Base-by-base conservation (phyloP, 2,888 invertebrate species). In the Chydorus sphaericus region DNA sequence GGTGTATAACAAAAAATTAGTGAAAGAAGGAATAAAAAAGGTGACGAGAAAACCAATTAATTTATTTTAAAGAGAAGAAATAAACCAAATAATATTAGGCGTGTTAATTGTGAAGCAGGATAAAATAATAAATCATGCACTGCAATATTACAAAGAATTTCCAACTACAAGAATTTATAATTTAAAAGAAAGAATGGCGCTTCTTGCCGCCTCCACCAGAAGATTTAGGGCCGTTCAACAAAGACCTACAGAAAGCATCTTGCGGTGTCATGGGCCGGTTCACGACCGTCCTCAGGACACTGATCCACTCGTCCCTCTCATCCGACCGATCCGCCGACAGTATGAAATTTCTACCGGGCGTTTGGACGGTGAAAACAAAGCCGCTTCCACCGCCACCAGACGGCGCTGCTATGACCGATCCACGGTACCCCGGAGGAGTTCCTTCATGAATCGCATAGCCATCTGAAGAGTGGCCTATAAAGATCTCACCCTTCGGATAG, bases 401-500 rank as follows among this genome's bases (percentile, higher is more conserved):
- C n/a, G n/a, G n/a, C n/a, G n/a, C n/a, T n/a, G n/a, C n/a, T n/a
- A n/a, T n/a, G n/a, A n/a, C n/a, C n/a, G n/a, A n/a, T n/a, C n/a
- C n/a, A 54, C 64, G 64, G 58, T 64, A 63, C 55, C 80, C 80
- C 1, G 73, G 72, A 2, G 79, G 76, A 14, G 79, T 79, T 23
- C 83, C 83, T 48, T 81, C 77, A 62, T 80, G 76, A 33, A 89
- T 78, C 58, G 78, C 77, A 68, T 82, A 90, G 2, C 86, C 85
- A 64, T 84, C 84, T 60, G 82, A 77, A 65, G 76, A 76, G 66
- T 84, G 79, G 67, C 90, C 89, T 62, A 91, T 73, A 70, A 89
- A 90, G 62, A 91, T 85, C 73, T 91, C 90, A 51, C 90, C 90
- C 71, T 89, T 90, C 0, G 91, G 88, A 71, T 85, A 84, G 3